phyloP scores from a whole-genome alignment of 2,888 invertebrate genomes.

The Sinelater perroti region DNA sequence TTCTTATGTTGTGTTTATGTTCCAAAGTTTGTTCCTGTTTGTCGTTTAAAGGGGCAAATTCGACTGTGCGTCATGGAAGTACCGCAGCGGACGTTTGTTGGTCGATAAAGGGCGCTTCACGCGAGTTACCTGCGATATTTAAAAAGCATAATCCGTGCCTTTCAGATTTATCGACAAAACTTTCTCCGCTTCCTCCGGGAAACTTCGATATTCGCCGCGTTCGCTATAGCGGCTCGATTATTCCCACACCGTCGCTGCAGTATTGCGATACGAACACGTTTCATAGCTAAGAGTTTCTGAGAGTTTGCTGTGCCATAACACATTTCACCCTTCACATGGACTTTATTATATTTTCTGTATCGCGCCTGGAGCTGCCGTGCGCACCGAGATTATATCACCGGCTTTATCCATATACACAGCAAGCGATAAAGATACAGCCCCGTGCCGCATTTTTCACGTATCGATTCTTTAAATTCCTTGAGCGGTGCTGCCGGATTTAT shows the following conservation, averaged over 20 bases:
- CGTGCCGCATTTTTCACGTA: constrained; percentile 34
- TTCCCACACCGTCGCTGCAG: constrained; percentile 36
- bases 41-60: too few species aligned
- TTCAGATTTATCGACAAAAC: constrained; percentile 38
- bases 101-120: too few species aligned
- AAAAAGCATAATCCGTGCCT: constrained; percentile 31
- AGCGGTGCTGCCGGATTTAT: constrained; percentile 25
- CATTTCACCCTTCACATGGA: constrained; percentile 38
- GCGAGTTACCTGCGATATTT: constrained; percentile 32
- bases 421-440: constrained; percentile 35
- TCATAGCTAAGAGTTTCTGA: constrained; percentile 37
- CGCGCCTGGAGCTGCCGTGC: constrained; percentile 31
- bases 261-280: constrained; percentile 40
- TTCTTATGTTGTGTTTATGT: too few species aligned
- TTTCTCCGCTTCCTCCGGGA: constrained; percentile 36
- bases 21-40: too few species aligned
- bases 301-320: constrained; percentile 39
- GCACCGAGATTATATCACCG: constrained; percentile 36
- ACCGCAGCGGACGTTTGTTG: too few species aligned
- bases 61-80: too few species aligned
- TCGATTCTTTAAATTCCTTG: constrained; percentile 34
- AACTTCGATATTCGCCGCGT: constrained; percentile 35
- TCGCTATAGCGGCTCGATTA: constrained; percentile 35
- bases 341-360: constrained; percentile 40
- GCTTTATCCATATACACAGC: constrained; percentile 25